These are phyloP conservation scores for Scomberomorus guttatus DNA, from an alignment of 2,797 vertebrate species.

Conservation along the genomic window DNA sequence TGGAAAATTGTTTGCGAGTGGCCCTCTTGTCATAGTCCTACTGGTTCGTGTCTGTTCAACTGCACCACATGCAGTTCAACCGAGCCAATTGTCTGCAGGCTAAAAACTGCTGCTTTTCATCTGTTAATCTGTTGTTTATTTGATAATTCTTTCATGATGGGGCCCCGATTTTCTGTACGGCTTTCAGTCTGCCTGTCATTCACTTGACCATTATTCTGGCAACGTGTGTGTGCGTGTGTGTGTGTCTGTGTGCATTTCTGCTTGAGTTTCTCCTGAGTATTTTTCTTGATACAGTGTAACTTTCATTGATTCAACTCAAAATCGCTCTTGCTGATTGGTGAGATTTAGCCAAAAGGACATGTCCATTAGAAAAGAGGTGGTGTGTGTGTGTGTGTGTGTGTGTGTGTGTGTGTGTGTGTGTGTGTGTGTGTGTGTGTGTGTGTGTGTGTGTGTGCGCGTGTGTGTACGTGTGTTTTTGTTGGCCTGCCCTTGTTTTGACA, in stretches of 20 bases:
- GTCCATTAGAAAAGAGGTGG: conserved; percentile 39
- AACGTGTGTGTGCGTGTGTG: not conserved
- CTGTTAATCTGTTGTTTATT: conserved; percentile 34
- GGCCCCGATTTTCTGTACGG: conserved; percentile 10
- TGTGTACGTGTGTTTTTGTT: conserved; percentile 69
- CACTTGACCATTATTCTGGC: not conserved
- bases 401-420: conserved; percentile 57
- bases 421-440: conserved; percentile 53
- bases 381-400: conserved; percentile 37
- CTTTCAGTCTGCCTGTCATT: conserved; percentile 13
- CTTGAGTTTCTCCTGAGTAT: not conserved
- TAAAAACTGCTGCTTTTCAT: conserved; percentile 19
- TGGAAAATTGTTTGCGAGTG: conserved; percentile 43
- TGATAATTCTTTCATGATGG: conserved; percentile 33
- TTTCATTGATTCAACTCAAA: conserved; percentile 32
- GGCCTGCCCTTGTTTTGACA: conserved; percentile 78
- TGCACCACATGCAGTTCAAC: conserved; percentile 26
- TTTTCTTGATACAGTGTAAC: conserved; percentile 15
- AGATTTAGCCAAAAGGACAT: conserved; percentile 60
- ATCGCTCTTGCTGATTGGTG: conserved; percentile 50
- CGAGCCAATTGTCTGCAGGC: conserved; percentile 25
- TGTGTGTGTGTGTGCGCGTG: conserved; percentile 37
- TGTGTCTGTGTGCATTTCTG: not conserved
- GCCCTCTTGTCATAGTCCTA: conserved; percentile 9
- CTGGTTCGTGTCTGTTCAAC: conserved; percentile 33